Conservation (phyloP, 2,797 vertebrate species). For the Botia kubotai region DNA sequence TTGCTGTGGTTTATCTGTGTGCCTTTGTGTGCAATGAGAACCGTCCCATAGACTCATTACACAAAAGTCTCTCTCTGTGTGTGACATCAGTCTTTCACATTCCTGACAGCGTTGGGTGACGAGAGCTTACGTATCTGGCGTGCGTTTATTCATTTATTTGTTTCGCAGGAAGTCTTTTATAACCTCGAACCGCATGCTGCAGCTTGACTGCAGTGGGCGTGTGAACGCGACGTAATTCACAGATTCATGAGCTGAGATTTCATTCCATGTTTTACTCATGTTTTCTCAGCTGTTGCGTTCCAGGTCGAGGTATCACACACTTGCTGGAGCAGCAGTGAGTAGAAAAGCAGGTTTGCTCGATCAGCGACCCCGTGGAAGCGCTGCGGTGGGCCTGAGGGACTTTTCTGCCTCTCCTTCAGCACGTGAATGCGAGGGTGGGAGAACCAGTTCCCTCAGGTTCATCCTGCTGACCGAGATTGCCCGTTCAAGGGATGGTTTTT, state of each 20-base stretch:
- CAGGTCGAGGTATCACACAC: no score
- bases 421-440: background rate
- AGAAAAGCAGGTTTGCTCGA: background rate
- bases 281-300: no score
- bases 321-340: background rate
- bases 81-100: background rate
- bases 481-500: no score
- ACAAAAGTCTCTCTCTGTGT: background rate
- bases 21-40: background rate
- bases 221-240: background rate
- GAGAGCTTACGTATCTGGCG: background rate
- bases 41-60: no score
- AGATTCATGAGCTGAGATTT: background rate
- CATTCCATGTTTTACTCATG: no score
- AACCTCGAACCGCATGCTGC: background rate
- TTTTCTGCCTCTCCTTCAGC: slow-evolving; percentile 48
- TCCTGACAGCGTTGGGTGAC: background rate
- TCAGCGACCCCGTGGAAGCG: slow-evolving; percentile 69
- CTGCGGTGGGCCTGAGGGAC: slow-evolving; percentile 62
- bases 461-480: slow-evolving; percentile 20
- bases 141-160: background rate
- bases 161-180: background rate
- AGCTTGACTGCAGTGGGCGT: slow-evolving; percentile 29
- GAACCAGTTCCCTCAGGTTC: slow-evolving; percentile 36
- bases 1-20: background rate